Conservation (phyloP, 2,797 vertebrate genomes). For the Muscicapa comitata region DNA sequence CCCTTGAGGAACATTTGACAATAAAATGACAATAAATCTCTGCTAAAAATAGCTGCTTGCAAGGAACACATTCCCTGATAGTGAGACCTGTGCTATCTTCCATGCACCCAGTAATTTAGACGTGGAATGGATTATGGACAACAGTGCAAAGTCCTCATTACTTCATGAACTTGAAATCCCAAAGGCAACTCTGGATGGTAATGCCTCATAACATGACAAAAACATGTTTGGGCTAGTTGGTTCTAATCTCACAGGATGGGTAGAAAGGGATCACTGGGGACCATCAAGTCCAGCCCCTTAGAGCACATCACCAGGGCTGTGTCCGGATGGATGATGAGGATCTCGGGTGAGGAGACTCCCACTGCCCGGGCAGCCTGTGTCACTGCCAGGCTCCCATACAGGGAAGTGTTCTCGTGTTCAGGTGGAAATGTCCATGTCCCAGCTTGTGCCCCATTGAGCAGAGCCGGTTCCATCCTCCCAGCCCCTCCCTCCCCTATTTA, state of each 20-base stretch:
- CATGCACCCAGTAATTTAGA: fast-evolving
- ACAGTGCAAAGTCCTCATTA: fast-evolving
- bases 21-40: neutral
- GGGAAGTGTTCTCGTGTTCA: neutral
- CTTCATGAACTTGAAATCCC: neutral
- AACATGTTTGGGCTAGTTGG: fast-evolving
- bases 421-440: neutral
- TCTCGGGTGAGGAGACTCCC: neutral
- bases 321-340: neutral
- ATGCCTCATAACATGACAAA: neutral
- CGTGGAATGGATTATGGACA: fast-evolving
- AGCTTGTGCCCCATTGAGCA: neutral
- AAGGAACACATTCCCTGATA: neutral
- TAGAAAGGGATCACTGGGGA: neutral
- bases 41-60: neutral
- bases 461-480: neutral
- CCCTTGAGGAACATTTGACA: no score
- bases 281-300: neutral
- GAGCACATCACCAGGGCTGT: neutral
- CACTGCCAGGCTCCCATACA: neutral
- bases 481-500: neutral
- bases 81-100: fast-evolving
- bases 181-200: fast-evolving
- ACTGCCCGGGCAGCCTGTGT: neutral
- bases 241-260: neutral